Evolutionary conservation across 2,113 vertebrate species (phyloP), one percentile per base, ranked within the genome.

Genomic region (Anguilla japonica): DNA sequence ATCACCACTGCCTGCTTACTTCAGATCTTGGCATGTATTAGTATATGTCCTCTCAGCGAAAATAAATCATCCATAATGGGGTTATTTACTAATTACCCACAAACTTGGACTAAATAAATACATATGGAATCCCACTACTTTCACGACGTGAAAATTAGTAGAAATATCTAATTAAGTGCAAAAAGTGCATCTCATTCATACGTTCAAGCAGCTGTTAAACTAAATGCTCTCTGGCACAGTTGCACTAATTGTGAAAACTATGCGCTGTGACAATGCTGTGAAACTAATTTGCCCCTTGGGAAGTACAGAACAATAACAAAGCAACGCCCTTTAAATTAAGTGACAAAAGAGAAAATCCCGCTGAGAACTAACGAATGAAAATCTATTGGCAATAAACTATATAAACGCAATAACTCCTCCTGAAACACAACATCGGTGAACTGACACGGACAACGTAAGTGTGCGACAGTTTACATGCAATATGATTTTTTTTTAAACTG

Each of bases 211-310:
- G 41, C 22, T 53, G 15, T 82, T 82, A 34, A 20, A 8, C 26
- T 34, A 67, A 22, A 11, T 67, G 3, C 5, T 26, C n/a, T 82
- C 46, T 50, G 20, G 85, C 80, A 29, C 39, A 56, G 46, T 85
- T 57, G 83, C 41, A 11, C 53, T 89, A 84, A 88, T 91, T 43
- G 88, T n/a, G 88, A 87, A 84, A 75, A 0, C 63, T 34, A 89
- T 82, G 80, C 79, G 88, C 87, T 29, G 60, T 89, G 88, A 90
- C 1, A 60, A 85, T 85, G 41, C 83, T 86, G 60, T 90, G 79
- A n/a, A 87, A 89, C 85, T 41, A 88, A 88, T 87, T 6, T 75
- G 71, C 88, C 92, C 91, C 91, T 86, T 86, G 92, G 88, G 92
- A 86, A 86, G 89, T 84, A 41, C 60, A 81, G 67, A 40, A 14